Evolutionary conservation across 2,797 vertebrate species (phyloP).

Genomic region (Prunella strophiata): DNA sequence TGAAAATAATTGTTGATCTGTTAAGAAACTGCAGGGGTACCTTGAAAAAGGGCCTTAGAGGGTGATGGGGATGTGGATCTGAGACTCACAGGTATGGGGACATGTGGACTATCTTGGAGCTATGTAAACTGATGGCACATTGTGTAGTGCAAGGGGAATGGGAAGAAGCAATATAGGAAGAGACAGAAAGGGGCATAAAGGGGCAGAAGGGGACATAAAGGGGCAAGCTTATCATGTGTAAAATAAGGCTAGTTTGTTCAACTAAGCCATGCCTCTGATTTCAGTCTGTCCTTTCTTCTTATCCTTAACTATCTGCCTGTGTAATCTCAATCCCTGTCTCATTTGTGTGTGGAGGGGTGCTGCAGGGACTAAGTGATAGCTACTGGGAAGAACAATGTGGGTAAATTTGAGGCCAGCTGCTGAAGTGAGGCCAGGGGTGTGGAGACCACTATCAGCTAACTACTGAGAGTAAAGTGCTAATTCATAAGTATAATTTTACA

Average conservation of each 20-base stretch:
- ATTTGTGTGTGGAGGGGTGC: not conserved
- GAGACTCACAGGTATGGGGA: not conserved
- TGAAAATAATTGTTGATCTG: not conserved
- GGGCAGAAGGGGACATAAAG: not conserved
- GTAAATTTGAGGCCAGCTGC: not conserved
- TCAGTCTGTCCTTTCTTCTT: not conserved
- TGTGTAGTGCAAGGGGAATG: not conserved
- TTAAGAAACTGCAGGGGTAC: not conserved
- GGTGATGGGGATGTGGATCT: not conserved
- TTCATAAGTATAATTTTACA: not conserved
- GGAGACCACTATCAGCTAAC: not conserved
- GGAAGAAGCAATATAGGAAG: not conserved
- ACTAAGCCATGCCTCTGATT: not conserved
- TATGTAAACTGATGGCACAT: not conserved
- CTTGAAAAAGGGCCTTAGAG: not conserved
- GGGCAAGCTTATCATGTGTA: not conserved
- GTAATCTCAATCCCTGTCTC: not conserved
- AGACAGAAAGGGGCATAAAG: not conserved
- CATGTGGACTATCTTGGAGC: accelerated
- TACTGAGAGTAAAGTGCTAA: not conserved
- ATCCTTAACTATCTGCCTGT: not conserved
- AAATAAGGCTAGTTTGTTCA: not conserved
- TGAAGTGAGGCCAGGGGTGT: not conserved
- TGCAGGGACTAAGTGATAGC: not conserved
- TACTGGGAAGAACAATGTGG: not conserved